These are phyloP conservation scores for Temnothorax rugatulus DNA, from an alignment of 2,888 invertebrate genomes.

Conservation along the genomic window DNA sequence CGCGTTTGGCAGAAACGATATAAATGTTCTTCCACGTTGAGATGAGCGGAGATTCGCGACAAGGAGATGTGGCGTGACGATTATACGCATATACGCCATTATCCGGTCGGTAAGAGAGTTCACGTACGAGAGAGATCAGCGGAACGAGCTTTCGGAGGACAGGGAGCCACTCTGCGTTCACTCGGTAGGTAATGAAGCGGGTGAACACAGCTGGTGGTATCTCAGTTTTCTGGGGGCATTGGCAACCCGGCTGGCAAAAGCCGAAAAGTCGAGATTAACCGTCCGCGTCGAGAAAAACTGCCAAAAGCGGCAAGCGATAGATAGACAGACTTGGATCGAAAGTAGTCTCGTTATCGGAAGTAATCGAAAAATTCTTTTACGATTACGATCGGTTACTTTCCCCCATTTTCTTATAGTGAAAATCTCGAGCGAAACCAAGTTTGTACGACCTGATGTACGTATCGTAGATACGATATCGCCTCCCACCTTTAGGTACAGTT, in stretches of 20 bases:
- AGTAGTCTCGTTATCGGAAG: background rate
- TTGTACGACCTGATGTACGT: background rate
- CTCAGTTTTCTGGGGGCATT: conserved; percentile 91
- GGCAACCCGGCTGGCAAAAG: conserved; percentile 71
- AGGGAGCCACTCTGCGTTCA: conserved; percentile 99
- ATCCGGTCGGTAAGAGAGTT: conserved; percentile 70
- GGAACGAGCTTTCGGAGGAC: conserved; percentile 88
- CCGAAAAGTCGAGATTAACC: background rate
- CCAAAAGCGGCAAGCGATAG: background rate
- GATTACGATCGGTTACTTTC: background rate
- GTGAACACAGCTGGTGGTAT: conserved; percentile 99
- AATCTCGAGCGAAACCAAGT: background rate
- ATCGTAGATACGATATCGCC: background rate
- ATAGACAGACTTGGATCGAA: background rate
- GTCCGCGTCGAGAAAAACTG: background rate
- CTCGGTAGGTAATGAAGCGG: conserved; percentile 91
- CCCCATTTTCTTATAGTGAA: background rate
- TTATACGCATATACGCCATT: background rate
- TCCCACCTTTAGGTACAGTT: background rate
- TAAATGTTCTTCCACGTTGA: background rate
- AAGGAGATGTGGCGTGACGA: conserved; percentile 8
- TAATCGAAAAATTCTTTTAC: background rate
- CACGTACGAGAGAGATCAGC: conserved; percentile 45
- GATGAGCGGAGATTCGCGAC: background rate
- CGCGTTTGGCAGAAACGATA: conserved; percentile 15